Percentiles rank a stretch among this genome's conserved stretches.
Evolutionary conservation across 37 sponge, comb jelly and placozoan species (phyloP).

Genomic region (Ephydatia muelleri): DNA sequence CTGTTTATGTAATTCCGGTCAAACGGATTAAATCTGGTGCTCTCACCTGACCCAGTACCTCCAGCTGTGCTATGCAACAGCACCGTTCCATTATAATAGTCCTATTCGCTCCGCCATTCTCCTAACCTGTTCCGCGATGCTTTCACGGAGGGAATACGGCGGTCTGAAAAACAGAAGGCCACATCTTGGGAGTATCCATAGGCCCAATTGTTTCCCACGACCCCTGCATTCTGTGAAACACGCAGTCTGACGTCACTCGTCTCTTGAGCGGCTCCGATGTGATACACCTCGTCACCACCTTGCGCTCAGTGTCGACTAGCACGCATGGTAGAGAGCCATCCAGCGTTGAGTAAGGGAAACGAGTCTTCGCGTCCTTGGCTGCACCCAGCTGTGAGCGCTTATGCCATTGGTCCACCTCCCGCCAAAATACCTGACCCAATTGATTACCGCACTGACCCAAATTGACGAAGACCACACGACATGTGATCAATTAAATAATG

Average conservation of each 20-base stretch:
- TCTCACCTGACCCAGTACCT: constrained; percentile 88
- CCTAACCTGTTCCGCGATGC: constrained; percentile 26
- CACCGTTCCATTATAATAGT: constrained; percentile 61
- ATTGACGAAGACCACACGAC: constrained; percentile 66
- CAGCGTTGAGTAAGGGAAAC: constrained; percentile 13
- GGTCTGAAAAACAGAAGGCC: not conserved
- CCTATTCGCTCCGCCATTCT: constrained; percentile 67
- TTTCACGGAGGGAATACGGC: not conserved
- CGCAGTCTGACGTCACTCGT: constrained; percentile 10
- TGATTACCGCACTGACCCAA: constrained; percentile 89
- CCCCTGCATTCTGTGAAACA: constrained; percentile 53
- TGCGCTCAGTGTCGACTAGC: constrained; percentile 70
- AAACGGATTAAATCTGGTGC: no score
- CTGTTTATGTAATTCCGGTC: no score
- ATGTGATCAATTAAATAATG: not conserved
- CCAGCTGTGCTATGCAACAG: constrained; percentile 84
- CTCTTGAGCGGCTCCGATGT: not conserved
- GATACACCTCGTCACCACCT: constrained; percentile 25
- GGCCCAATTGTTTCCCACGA: constrained; percentile 90
- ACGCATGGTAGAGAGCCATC: constrained; percentile 59
- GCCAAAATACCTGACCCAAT: constrained; percentile 67
- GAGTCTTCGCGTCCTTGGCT: not conserved
- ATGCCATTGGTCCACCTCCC: constrained; percentile 17
- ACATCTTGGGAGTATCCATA: constrained; percentile 56
- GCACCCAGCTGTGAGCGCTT: not conserved